Conservation (phyloP, 2,888 invertebrate species). For the Amblyteles armatorius region DNA sequence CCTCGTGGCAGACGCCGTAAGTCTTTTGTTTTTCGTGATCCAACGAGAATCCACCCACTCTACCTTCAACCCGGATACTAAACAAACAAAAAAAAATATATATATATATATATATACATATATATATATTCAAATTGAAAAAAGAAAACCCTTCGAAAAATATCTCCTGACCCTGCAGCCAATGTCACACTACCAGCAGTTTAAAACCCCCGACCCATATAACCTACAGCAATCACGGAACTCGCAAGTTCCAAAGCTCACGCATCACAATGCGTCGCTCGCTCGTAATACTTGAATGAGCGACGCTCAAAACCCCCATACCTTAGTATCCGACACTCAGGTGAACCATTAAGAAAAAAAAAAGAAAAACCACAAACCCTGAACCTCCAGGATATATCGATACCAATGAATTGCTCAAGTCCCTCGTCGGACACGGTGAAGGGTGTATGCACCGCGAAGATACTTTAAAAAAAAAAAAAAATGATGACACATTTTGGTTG, state of each 20-base stretch:
- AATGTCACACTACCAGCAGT: conserved; percentile 55
- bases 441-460: conserved; percentile 30
- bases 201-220: conserved; percentile 5
- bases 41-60: conserved; percentile 71
- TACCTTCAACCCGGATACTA: conserved; percentile 39
- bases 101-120: not conserved
- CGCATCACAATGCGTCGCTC: conserved; percentile 5
- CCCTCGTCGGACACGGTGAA: not conserved
- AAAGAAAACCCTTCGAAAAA: not conserved
- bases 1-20: conserved; percentile 86
- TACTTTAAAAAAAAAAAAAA: not conserved
- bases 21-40: conserved; percentile 85
- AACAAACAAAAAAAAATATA: too few relatives aligned
- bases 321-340: conserved; percentile 24
- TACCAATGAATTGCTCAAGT: not conserved
- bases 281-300: conserved; percentile 6
- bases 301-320: not conserved
- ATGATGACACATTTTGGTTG: too few relatives aligned
- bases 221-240: not conserved
- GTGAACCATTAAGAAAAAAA: not conserved
- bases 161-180: conserved; percentile 47
- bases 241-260: not conserved
- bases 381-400: conserved; percentile 3
- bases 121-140: conserved; percentile 17
- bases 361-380: not conserved